Evolutionary conservation across 2,797 vertebrate genomes (phyloP).

Genomic region (Ceyx erithaca): DNA sequence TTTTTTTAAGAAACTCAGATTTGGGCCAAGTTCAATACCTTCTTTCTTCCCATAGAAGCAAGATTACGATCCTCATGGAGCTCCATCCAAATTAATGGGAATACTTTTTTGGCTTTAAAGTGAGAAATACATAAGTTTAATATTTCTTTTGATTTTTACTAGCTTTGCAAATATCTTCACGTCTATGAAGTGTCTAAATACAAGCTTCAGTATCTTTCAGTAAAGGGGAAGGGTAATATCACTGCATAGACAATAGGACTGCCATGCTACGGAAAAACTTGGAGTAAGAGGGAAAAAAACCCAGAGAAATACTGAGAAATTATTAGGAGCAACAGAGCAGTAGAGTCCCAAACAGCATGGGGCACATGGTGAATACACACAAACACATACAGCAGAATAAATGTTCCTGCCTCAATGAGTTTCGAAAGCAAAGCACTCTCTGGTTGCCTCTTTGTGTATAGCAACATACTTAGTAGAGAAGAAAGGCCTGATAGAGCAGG

Average conservation of each 20-base stretch:
- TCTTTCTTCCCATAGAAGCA: background rate
- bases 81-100: background rate
- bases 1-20: background rate
- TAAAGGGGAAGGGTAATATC: background rate
- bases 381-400: accelerated
- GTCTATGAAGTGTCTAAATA: background rate
- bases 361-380: background rate
- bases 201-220: background rate
- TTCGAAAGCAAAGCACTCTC: background rate
- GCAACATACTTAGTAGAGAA: background rate
- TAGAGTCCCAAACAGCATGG: background rate
- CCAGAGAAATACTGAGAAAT: background rate
- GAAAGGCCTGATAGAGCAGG: background rate
- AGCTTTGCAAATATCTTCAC: background rate
- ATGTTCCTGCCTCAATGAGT: background rate
- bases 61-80: background rate
- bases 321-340: background rate
- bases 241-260: background rate
- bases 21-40: background rate
- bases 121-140: background rate
- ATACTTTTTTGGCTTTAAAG: background rate
- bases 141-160: background rate
- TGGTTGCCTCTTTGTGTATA: background rate
- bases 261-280: background rate
- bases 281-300: background rate